Evolutionary conservation across 2,113 vertebrate species (phyloP).

Genomic region (Myotis davidii): DNA sequence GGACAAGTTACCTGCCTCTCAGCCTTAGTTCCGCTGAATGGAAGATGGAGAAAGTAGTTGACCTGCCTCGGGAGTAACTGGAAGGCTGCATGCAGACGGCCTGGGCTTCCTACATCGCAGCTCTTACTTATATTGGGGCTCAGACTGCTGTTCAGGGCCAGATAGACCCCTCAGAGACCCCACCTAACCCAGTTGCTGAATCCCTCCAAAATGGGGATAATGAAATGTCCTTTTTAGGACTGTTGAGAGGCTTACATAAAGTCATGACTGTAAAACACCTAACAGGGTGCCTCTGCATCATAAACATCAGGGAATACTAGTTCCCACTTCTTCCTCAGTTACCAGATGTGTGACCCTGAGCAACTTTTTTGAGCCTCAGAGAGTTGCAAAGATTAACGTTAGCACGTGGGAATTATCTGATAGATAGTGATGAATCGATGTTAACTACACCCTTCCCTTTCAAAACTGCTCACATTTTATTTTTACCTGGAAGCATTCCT

Average conservation of each 20-base stretch:
- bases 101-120: not conserved
- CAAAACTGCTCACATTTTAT: not conserved
- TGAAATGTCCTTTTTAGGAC: not conserved
- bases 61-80: not conserved
- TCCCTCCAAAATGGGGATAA: not conserved
- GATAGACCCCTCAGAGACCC: not conserved
- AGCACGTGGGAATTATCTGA: not conserved
- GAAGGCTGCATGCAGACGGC: not conserved
- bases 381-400: not conserved
- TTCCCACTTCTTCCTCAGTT: not conserved
- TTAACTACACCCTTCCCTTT: not conserved
- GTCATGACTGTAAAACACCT: not conserved
- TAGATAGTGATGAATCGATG: not conserved
- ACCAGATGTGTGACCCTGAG: not conserved
- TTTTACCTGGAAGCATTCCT: constrained; percentile 10
- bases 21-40: not conserved
- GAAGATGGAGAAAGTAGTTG: not conserved
- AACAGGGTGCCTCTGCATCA: not conserved
- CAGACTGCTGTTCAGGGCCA: not conserved
- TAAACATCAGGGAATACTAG: not conserved
- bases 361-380: not conserved
- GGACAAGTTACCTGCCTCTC: not conserved
- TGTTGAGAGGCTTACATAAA: not conserved
- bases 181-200: not conserved
- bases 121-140: not conserved